Evolutionary conservation across 2,888 invertebrate species (phyloP), one percentile per base, ranked within the genome.

Genomic region (Magallana nippona): DNA sequence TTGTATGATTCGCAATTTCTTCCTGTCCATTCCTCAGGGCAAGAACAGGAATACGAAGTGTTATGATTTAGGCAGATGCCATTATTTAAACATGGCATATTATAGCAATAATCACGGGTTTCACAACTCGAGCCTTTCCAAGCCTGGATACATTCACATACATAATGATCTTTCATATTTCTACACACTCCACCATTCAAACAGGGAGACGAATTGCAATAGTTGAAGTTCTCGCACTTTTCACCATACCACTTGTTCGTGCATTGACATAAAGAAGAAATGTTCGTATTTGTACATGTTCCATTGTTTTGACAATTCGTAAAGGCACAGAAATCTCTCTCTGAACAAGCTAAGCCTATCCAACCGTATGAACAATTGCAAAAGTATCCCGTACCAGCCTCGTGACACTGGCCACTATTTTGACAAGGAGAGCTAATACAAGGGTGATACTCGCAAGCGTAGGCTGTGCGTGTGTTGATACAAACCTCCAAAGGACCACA

Each of bases 371-470:
- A 17, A n/a, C 81, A 81, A 13, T 63, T 44, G 19, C 81, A 81
- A 13, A 19, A 55, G n/a, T 11, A 63, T 3, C 32, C 55, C 19
- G n/a, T 19, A 19, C 55, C n/a, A 19, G 19, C 44, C 22, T 81
- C 63, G 15, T n/a, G 8, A 62, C 81, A 81, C 19, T 10, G 15
- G 1, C 63, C 81, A 55, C 55, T 81, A 63, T 81, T 62, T n/a
- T 55, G 17, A 55, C 81, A 81, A 11, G 63, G 55, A 10, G 80
- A 62, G 22, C 84, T 84, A 19, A 56, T 82, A 78, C 84, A 84
- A 15, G 84, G 84, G 27, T 84, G 84, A 63, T 81, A 79, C 27
- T 84, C 78, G 55, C 84, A 84, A 55, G 57, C 56, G 63, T 78
- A 84, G 8, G 78, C 81, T 55, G 77, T 77, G 15, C 15, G 19